Evolutionary conservation across 2,888 invertebrate species (phyloP).

Genomic region (Drosophila recens): DNA sequence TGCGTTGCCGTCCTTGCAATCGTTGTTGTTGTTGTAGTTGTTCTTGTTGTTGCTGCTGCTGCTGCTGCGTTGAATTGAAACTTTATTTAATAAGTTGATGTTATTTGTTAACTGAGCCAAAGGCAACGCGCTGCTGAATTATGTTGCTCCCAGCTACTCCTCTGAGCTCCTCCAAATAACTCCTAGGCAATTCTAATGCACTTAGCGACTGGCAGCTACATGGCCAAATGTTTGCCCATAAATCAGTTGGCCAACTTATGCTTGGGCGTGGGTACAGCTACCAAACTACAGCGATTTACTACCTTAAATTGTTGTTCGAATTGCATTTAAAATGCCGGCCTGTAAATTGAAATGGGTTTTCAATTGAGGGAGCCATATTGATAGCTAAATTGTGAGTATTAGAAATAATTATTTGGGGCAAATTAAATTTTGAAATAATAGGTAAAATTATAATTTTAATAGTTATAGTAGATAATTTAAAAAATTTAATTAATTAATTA

Average conservation of each 20-base stretch:
- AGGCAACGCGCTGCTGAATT: constrained; percentile 65
- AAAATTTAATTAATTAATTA: not conserved
- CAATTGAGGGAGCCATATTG: constrained; percentile 2
- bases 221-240: constrained; percentile 47
- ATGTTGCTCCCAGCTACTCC: constrained; percentile 51
- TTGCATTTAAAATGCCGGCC: constrained; percentile 4
- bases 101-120: constrained; percentile 78
- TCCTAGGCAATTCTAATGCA: constrained; percentile 59
- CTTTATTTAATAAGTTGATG: constrained; percentile 81
- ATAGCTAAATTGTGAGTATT: not conserved
- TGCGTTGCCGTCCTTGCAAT: constrained; percentile 41
- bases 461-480: too few relatives aligned
- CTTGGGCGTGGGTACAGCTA: constrained; percentile 51
- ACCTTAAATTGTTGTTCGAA: constrained; percentile 41
- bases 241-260: constrained; percentile 40
- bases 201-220: constrained; percentile 42
- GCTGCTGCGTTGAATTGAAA: constrained; percentile 69
- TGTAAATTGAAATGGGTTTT: constrained; percentile 18
- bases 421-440: not conserved
- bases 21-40: constrained; percentile 7
- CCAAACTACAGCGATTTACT: constrained; percentile 39
- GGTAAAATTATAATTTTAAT: not conserved
- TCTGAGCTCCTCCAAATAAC: not conserved
- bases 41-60: constrained; percentile 16
- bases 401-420: not conserved